phyloP scores from a whole-genome alignment of 2,113 vertebrate species.

The Micronycteris hirsuta region DNA sequence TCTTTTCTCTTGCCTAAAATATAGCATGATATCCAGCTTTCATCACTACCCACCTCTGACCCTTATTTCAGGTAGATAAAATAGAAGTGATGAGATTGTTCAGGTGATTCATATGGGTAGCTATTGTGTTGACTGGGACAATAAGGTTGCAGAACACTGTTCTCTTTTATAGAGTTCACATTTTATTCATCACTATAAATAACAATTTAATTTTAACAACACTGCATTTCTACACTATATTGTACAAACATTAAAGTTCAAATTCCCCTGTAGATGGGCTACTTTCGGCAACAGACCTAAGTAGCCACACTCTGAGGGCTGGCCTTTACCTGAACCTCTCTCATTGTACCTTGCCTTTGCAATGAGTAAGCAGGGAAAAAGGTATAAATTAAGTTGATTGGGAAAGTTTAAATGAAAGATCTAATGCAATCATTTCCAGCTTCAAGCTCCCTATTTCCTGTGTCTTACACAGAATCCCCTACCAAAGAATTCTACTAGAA shows the following conservation, averaged over 20 bases:
- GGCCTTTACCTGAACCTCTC: constrained; percentile 27
- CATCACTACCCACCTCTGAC: constrained; percentile 32
- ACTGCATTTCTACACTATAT: not conserved
- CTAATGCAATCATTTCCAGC: constrained; percentile 33
- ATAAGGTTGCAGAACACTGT: constrained; percentile 22
- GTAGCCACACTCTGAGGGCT: not conserved
- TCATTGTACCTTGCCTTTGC: not conserved
- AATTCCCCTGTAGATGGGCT: constrained; percentile 6
- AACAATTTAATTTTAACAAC: constrained; percentile 55
- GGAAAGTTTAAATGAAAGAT: constrained; percentile 52
- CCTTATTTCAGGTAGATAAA: constrained; percentile 52
- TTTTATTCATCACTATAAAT: constrained; percentile 59
- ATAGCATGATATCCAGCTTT: not conserved
- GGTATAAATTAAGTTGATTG: constrained; percentile 54
- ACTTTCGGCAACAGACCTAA: constrained; percentile 40
- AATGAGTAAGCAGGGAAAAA: constrained; percentile 54
- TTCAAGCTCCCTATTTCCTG: constrained; percentile 30
- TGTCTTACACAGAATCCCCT: not conserved
- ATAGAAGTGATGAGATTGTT: constrained; percentile 52
- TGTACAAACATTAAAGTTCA: constrained; percentile 37
- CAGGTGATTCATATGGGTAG: constrained; percentile 35
- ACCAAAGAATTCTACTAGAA: not conserved
- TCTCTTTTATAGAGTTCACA: constrained; percentile 47
- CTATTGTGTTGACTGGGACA: constrained; percentile 51
- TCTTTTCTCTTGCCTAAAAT: constrained; percentile 41